Evolutionary conservation across 2,113 vertebrate genomes (phyloP).

Genomic region (Oncorhynchus mykiss): DNA sequence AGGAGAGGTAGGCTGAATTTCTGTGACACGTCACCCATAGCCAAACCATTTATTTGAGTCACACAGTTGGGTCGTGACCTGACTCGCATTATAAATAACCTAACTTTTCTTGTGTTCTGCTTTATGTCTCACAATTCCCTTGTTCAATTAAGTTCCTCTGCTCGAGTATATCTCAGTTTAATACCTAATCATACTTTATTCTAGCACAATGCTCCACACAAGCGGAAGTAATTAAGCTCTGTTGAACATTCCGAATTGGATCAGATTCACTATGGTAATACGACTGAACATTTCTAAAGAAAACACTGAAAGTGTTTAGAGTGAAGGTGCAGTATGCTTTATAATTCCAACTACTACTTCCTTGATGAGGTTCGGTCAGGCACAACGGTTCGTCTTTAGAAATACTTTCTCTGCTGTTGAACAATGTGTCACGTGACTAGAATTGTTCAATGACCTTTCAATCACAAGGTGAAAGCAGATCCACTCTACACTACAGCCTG

Average conservation of each 20-base stretch:
- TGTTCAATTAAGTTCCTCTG: not conserved
- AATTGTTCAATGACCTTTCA: not conserved
- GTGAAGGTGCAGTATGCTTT: not conserved
- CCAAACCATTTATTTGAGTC: not conserved
- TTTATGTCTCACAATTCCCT: not conserved
- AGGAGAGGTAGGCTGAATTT: not conserved
- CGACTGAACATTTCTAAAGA: slow-evolving; percentile 11
- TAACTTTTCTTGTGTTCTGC: not conserved
- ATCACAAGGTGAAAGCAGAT: not conserved
- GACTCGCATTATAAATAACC: not conserved
- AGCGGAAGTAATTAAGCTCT: slow-evolving; percentile 18
- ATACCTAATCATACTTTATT: slow-evolving; percentile 8
- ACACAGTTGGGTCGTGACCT: slow-evolving; percentile 14
- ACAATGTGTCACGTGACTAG: not conserved
- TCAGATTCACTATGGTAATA: slow-evolving; percentile 7
- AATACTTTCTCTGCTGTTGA: not conserved
- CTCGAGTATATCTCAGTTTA: slow-evolving; percentile 6
- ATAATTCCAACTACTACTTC: not conserved
- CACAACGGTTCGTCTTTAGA: not conserved
- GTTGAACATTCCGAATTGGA: not conserved
- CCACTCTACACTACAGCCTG: too few species aligned
- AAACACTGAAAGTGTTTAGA: not conserved
- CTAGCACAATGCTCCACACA: not conserved
- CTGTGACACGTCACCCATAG: not conserved
- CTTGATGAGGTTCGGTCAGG: not conserved